Evolutionary conservation across 2,113 vertebrate species (phyloP).

Genomic region (Leptobrachium leishanense): DNA sequence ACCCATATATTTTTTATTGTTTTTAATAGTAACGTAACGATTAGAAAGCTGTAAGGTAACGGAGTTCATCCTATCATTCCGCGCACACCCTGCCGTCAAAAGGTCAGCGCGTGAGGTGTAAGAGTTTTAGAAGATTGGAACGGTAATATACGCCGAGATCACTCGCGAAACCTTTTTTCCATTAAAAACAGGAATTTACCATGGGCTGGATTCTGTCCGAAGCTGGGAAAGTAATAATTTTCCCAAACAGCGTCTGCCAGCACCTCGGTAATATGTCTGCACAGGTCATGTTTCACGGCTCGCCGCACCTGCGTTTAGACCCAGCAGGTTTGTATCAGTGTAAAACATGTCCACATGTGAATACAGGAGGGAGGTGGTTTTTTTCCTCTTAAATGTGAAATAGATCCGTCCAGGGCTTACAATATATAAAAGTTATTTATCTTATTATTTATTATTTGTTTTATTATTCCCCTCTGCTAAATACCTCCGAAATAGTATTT

Average conservation of each 20-base stretch:
- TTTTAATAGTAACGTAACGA: no score
- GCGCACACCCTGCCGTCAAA: no score
- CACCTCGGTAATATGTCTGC: conserved; percentile 33
- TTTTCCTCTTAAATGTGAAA: no score
- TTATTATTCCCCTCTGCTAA: background rate
- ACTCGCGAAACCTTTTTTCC: conserved; percentile 12
- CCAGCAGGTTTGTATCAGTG: conserved; percentile 11
- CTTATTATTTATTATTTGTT: background rate
- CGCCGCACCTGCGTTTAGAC: conserved; percentile 13
- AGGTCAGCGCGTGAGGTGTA: background rate
- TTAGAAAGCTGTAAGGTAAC: no score
- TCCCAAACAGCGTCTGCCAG: conserved; percentile 9
- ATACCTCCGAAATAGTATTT: background rate
- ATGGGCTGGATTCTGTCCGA: background rate
- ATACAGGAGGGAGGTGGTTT: background rate
- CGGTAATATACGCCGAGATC: conserved; percentile 1
- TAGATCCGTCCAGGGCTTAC: background rate
- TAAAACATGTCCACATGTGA: conserved; percentile 21
- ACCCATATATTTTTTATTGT: no score
- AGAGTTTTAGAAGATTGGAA: background rate
- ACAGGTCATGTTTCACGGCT: background rate
- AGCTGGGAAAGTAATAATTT: conserved; percentile 17
- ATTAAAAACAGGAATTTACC: conserved; percentile 28
- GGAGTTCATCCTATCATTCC: no score
- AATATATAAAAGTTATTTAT: background rate